phyloP scores from a whole-genome alignment of 1,140 invertebrate species.

The Trachymyrmex septentrionalis region DNA sequence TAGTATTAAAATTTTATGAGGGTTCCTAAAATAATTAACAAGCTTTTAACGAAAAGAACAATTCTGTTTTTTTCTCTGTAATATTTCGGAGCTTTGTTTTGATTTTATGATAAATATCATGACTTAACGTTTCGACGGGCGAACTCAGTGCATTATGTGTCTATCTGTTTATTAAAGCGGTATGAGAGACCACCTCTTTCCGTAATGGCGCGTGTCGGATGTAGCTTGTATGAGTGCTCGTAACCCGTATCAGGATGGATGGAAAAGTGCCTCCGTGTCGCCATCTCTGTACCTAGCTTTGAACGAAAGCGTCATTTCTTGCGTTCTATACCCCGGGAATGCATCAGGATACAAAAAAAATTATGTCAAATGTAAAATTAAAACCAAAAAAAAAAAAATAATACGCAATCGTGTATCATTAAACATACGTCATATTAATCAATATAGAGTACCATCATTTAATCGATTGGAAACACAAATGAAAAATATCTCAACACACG shows the following conservation, averaged over 20 bases:
- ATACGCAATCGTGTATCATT: background rate
- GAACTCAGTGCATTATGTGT: constrained; percentile 25
- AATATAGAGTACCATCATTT: background rate
- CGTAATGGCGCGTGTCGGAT: constrained; percentile 71
- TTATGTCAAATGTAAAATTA: constrained; percentile 37
- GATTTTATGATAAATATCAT: constrained; percentile 18
- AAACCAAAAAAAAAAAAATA: background rate
- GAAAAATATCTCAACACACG: background rate
- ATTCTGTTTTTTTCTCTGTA: background rate
- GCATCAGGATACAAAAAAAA: constrained; percentile 61
- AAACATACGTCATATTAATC: background rate
- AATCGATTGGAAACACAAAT: background rate
- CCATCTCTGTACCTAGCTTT: constrained; percentile 78
- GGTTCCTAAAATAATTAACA: background rate
- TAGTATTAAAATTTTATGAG: too few relatives aligned
- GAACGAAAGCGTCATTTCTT: constrained; percentile 77
- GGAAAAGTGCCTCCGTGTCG: constrained; percentile 79
- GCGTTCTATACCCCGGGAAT: constrained; percentile 33
- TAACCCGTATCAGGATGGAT: constrained; percentile 36
- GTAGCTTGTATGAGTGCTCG: constrained; percentile 52
- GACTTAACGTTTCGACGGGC: background rate
- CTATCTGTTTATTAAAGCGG: constrained; percentile 63
- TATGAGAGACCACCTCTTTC: constrained; percentile 23
- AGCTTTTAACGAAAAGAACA: background rate
- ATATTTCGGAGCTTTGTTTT: background rate